phyloP scores from a whole-genome alignment of 2,113 vertebrate genomes.

The Pan paniscus region DNA sequence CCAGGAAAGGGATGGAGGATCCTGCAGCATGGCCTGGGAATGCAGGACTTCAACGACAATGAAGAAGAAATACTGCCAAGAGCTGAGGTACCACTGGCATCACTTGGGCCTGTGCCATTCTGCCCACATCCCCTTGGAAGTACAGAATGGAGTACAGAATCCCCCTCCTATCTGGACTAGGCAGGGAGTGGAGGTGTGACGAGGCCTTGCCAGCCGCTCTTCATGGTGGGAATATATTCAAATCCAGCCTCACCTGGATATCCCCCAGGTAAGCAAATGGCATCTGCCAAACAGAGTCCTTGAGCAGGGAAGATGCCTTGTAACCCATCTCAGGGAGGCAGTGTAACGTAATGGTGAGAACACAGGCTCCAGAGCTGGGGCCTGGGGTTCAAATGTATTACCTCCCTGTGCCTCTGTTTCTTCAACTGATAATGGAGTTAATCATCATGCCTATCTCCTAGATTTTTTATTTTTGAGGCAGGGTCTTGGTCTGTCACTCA shows the following conservation, averaged over 20 bases:
- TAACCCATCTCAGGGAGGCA: neutral
- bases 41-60: fast-evolving
- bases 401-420: neutral
- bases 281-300: fast-evolving
- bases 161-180: fast-evolving
- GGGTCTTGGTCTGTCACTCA: too few relatives aligned
- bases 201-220: neutral
- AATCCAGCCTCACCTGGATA: neutral
- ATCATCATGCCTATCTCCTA: neutral
- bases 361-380: neutral
- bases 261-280: neutral
- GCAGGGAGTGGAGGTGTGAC: fast-evolving
- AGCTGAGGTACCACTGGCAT: neutral
- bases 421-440: neutral
- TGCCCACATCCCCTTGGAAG: neutral
- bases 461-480: neutral
- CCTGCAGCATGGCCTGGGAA: neutral
- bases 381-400: neutral
- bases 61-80: neutral
- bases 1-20: neutral
- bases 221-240: neutral
- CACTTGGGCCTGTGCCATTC: fast-evolving
- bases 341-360: fast-evolving
- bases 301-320: neutral
- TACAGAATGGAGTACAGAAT: neutral